Base-by-base conservation (phyloP, 2,113 vertebrate genomes). In the Caranx ignobilis region DNA sequence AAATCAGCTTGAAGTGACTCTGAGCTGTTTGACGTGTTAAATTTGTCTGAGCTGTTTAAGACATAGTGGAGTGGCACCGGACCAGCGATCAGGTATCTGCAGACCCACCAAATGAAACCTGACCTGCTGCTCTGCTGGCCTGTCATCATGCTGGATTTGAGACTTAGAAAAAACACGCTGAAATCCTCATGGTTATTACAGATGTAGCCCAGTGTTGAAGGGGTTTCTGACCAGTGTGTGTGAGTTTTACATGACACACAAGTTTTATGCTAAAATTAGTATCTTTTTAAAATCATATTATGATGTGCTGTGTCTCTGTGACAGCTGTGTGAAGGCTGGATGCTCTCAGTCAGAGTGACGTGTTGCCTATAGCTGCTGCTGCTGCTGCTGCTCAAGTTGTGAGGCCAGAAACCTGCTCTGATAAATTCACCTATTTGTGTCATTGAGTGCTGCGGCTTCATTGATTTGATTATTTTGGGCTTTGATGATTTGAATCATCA, bases 141-240 rank as follows among this genome's bases (percentile, higher is more conserved):
- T 75, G 60, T 77, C 68, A 73, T 56, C 72, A 7, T 48, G 74
- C 52, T 39, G 56, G 43, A 69, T 59, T 43, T 35, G 71, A 50
- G 15, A 21, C 39, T 63, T 16, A 63, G 37, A 43, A 48, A 50
- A 60, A 26, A 39, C 35, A 48, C 8, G 7, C 54, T 60, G 73
- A 43, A 37, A 8, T 48, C 39, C 11, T 66, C 61, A 39, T 55
- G 62, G 37, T 34, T 66, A n/a, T 55, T 59, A 35, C 50, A 57
- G 41, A 59, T 64, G 62, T 2, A 31, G 57, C 11, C 1, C 3
- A 1, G 47, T 11, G 3, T 71, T 35, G 21, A 11, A 61, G 12
- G 55, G 37, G 4, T 50, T 45, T 48, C 39, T 37, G 16, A 5
- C n/a, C 31, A 1, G 15, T 31, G 43, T 45, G 5, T 50, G 55